phyloP scores from a whole-genome alignment of 2,113 vertebrate genomes.

The Cavia aperea region DNA sequence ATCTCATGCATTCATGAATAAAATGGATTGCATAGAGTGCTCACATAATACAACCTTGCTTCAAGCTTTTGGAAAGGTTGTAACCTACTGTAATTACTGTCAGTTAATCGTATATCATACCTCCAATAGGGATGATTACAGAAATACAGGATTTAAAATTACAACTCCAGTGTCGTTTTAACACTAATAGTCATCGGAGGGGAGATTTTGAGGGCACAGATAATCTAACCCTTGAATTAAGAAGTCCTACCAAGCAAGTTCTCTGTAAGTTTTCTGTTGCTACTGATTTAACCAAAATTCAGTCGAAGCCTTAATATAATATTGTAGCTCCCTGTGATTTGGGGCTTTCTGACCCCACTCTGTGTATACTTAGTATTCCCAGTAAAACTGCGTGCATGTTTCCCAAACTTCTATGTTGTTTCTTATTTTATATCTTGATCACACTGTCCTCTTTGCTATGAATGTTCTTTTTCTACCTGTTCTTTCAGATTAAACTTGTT shows the following conservation, averaged over 20 bases:
- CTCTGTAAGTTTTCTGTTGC: background rate
- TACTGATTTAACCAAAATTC: background rate
- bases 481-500: background rate
- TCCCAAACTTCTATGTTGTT: background rate
- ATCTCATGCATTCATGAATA: slow-evolving; percentile 30
- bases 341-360: background rate
- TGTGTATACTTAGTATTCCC: background rate
- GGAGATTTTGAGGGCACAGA: background rate
- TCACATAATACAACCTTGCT: background rate
- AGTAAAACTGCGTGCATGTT: background rate
- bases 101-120: background rate
- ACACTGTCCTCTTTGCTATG: background rate
- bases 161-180: background rate
- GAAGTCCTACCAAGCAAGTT: background rate
- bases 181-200: background rate
- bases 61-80: background rate
- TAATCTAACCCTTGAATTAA: background rate
- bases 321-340: background rate
- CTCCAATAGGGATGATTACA: background rate
- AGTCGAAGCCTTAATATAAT: background rate
- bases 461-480: background rate
- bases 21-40: background rate
- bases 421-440: background rate
- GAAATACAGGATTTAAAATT: background rate
- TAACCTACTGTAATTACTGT: slow-evolving; percentile 32